Conservation (phyloP, 2,888 invertebrate genomes). For the Cotesia congregata region DNA sequence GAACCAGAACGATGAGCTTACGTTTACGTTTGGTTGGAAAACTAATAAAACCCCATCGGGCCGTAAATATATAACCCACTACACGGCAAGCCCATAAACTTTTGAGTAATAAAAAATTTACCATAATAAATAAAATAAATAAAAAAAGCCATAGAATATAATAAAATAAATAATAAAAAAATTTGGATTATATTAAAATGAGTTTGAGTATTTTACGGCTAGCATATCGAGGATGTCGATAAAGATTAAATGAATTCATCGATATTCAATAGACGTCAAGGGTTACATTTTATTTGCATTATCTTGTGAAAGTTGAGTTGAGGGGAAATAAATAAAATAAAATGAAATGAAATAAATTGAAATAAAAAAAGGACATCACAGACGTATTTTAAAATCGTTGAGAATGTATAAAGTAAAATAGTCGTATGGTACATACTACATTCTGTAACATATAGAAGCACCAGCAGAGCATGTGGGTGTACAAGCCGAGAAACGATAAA, state of each 20-base stretch:
- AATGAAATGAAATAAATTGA: slow-evolving; percentile 9
- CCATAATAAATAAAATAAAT: background rate
- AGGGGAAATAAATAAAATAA: background rate
- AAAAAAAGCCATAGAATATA: background rate
- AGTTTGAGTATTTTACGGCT: background rate
- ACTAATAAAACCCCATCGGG: slow-evolving; percentile 16
- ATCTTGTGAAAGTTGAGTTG: slow-evolving; percentile 5
- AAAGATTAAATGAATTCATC: slow-evolving; percentile 4
- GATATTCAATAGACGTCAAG: background rate
- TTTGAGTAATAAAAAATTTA: background rate
- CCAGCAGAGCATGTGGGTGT: slow-evolving; percentile 13
- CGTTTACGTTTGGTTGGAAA: background rate
- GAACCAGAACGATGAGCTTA: slow-evolving; percentile 15
- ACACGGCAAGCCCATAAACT: background rate
- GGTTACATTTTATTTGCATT: slow-evolving; percentile 20
- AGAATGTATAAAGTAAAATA: background rate
- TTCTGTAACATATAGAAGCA: background rate
- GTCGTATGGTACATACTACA: background rate
- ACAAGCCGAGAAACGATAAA: slow-evolving; percentile 12
- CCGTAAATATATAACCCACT: background rate
- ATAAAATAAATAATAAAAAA: background rate
- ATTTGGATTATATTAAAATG: background rate
- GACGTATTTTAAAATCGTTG: background rate
- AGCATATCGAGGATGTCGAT: background rate
- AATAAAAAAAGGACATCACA: background rate